A percentile compares a stretch with the other conserved stretches of the same genome.
phyloP scores from a whole-genome alignment of 2,888 invertebrate species.

The Polydesmus complanatus region DNA sequence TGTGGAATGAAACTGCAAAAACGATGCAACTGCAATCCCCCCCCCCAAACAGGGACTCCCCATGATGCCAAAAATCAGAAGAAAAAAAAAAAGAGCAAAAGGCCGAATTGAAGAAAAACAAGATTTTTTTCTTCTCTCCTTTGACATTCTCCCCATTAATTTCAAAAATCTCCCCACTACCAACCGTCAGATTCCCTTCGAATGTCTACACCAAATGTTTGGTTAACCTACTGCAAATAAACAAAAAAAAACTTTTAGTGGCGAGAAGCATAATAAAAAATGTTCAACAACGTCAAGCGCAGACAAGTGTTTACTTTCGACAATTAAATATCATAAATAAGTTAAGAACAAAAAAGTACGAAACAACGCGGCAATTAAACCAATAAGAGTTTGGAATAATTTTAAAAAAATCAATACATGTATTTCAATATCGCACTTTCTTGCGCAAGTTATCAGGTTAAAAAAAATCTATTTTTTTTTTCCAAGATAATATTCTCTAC shows the following conservation, averaged over 20 bases:
- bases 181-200: not conserved
- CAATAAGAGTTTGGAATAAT: too few species aligned
- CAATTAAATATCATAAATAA: too few species aligned
- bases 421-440: too few species aligned
- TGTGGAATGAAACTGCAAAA: not conserved
- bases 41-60: not conserved
- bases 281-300: not conserved
- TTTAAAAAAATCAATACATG: too few species aligned
- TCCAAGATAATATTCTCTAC: too few species aligned
- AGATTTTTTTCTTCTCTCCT: not conserved
- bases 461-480: too few species aligned
- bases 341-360: too few species aligned
- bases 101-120: not conserved
- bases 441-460: too few species aligned
- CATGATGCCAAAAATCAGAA: not conserved
- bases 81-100: not conserved
- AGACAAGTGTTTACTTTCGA: not conserved
- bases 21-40: not conserved
- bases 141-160: not conserved
- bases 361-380: too few species aligned
- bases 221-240: not conserved
- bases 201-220: too few species aligned
- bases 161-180: not conserved
- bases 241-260: too few species aligned
- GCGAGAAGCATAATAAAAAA: too few species aligned